A percentile compares a stretch with the other conserved stretches of the same genome.
Evolutionary conservation across 1,140 invertebrate species (phyloP).

Genomic region (Drosophila burlai): DNA sequence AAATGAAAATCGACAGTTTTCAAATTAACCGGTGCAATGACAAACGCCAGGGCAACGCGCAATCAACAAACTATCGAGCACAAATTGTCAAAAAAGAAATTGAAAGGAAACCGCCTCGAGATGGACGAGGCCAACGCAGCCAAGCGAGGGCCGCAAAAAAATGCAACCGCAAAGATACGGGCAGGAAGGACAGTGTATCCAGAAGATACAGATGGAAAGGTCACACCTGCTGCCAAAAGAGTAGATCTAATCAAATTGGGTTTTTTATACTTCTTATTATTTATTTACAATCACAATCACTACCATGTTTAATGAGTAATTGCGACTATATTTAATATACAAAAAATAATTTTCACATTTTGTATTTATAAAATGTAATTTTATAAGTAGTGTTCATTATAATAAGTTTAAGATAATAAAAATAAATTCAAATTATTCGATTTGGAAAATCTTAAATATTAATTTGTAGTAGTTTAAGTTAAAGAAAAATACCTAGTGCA

Average conservation of each 20-base stretch:
- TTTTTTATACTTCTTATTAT: neutral
- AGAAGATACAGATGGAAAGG: constrained; percentile 5
- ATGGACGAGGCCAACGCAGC: constrained; percentile 27
- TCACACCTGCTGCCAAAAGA: constrained; percentile 13
- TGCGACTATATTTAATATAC: neutral
- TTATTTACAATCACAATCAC: neutral
- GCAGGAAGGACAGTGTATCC: constrained; percentile 1
- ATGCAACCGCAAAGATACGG: constrained; percentile 51
- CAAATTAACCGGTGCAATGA: constrained; percentile 77
- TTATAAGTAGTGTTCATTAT: too few species aligned
- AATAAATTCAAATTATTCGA: too few species aligned
- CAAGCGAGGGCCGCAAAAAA: constrained; percentile 58
- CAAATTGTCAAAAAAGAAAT: constrained; percentile 58
- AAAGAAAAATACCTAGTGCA: too few species aligned
- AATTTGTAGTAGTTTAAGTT: too few species aligned
- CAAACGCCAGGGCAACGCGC: constrained; percentile 32
- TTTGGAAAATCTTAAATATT: too few species aligned
- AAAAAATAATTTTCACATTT: neutral
- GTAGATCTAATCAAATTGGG: neutral
- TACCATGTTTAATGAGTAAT: neutral
- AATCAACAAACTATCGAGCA: constrained; percentile 50
- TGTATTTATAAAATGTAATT: too few species aligned
- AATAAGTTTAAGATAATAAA: too few species aligned
- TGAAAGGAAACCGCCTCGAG: constrained; percentile 4
- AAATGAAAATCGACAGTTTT: constrained; percentile 79